Evolutionary conservation across 30 jellyfish, hydroid and myxozoan species (phyloP), one percentile per base, ranked within the genome.

Genomic region (Catostylus mosaicus): DNA sequence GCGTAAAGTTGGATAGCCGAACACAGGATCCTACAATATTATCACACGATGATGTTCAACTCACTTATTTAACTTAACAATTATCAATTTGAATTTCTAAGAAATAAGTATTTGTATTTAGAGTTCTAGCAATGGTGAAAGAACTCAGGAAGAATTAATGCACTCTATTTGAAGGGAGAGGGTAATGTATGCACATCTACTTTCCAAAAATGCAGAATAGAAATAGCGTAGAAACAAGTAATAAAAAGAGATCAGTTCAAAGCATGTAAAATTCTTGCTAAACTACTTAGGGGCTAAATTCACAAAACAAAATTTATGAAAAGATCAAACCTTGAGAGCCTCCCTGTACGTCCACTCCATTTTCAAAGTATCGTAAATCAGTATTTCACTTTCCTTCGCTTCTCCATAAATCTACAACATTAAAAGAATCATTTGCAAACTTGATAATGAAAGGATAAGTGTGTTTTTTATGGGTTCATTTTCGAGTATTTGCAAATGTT

Each of bases 1-100:
- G 18, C 93, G 86, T n/a, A 36, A 71, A 50, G 70, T 65, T 3
- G 93, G 93, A 26, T 37, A 73, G 6, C 93, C 93, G 70, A 16
- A 1, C 11, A 32, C 19, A 38, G 93, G 67, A 56, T 73, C 90
- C 90, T 80, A 35, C 5, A 66, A 29, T 0, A 20, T 6, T 30
- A 20, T 59, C 38, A 59, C 54, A 40, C 14, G 14, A n/a, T n/a
- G n/a, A n/a, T n/a, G n/a, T n/a, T n/a, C n/a, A n/a, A n/a, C n/a
- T n/a, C n/a, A n/a, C n/a, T n/a, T n/a, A n/a, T 16, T 43, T 9
- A 43, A 6, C 54, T 43, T 16, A 6, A 16, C 54, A 43, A 43
- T 6, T 43, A 16, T 43, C 16, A 9, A 43, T 43, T 43, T 16
- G 16, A 43, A 43, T 16, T 43, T 43, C 54, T 0, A 43, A 6